Percentiles rank a stretch among this genome's conserved stretches.
These are phyloP conservation scores for Cryptoprocta ferox DNA, from an alignment of 2,797 vertebrate genomes.

Conservation along the genomic window DNA sequence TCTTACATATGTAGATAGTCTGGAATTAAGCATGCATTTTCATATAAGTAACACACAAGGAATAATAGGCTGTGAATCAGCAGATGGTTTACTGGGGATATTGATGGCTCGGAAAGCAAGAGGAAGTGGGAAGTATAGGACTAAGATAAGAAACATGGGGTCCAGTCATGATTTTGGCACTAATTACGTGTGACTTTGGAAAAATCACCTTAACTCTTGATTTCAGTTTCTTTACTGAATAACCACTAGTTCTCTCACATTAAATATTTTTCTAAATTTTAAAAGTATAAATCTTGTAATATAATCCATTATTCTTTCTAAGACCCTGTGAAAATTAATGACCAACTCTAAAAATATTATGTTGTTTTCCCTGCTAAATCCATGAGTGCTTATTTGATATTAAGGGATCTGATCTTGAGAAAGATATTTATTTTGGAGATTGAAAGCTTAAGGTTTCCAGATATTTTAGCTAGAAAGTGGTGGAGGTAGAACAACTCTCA, in stretches of 20 bases:
- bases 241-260: background rate
- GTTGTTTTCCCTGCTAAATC: background rate
- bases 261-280: background rate
- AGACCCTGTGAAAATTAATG: background rate
- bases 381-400: background rate
- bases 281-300: background rate
- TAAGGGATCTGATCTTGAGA: background rate
- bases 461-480: background rate
- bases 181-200: background rate
- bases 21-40: background rate
- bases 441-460: background rate
- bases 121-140: background rate
- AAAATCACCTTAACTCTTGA: background rate
- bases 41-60: background rate
- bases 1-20: background rate
- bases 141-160: background rate
- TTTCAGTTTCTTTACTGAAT: background rate
- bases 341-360: background rate
- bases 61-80: background rate
- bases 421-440: background rate
- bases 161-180: background rate
- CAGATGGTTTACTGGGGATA: background rate
- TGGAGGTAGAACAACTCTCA: background rate
- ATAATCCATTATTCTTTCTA: background rate
- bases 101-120: background rate